phyloP scores from a whole-genome alignment of 2,797 vertebrate genomes.

The Chaunax sp. region DNA sequence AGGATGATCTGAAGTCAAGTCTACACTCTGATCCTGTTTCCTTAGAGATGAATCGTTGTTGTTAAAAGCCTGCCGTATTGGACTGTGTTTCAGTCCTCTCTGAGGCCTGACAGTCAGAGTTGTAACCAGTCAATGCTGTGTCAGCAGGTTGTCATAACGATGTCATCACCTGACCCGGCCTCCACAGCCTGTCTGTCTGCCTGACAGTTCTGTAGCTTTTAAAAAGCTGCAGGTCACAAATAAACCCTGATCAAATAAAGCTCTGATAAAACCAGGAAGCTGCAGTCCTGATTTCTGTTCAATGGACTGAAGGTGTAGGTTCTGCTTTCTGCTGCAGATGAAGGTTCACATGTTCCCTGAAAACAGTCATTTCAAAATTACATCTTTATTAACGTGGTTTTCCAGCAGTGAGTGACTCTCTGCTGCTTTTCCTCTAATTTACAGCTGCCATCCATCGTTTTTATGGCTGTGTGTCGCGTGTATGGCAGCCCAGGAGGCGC shows the following conservation, averaged over 20 bases:
- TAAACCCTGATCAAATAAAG: conserved; percentile 11
- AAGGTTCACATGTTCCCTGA: conserved; percentile 3
- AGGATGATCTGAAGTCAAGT: too few species aligned
- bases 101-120: conserved; percentile 10
- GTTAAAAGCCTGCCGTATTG: too few species aligned
- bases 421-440: conserved; percentile 17
- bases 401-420: background rate
- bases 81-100: too few species aligned
- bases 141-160: conserved; percentile 73
- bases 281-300: conserved; percentile 12
- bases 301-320: conserved; percentile 13
- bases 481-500: background rate
- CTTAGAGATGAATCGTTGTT: too few species aligned
- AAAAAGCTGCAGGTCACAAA: background rate
- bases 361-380: conserved; percentile 25
- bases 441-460: conserved; percentile 10
- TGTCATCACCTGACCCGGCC: conserved; percentile 22
- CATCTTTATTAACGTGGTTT: conserved; percentile 14
- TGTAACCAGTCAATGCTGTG: conserved; percentile 58
- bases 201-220: conserved; percentile 11
- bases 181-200: conserved; percentile 5
- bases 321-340: background rate
- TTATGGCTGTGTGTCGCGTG: background rate
- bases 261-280: conserved; percentile 2
- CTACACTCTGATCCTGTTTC: too few species aligned